A percentile compares a stretch with the other conserved stretches of the same genome.
These are phyloP conservation scores for Furcifer pardalis DNA, from an alignment of 2,797 vertebrate species.

Conservation along the genomic window DNA sequence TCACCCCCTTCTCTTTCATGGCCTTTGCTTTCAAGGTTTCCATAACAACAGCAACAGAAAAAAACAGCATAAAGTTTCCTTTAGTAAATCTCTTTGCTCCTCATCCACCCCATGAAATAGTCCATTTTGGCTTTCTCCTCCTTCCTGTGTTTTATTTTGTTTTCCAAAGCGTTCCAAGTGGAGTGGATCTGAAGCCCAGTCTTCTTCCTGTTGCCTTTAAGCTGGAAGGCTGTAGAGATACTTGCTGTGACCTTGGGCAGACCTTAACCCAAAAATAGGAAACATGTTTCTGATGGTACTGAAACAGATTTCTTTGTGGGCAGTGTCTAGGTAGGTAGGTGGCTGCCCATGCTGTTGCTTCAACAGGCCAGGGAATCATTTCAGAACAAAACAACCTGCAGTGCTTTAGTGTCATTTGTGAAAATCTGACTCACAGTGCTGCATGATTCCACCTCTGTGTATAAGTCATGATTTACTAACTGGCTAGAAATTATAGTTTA, in stretches of 20 bases:
- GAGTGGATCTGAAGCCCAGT: conserved; percentile 31
- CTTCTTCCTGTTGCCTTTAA: neutral
- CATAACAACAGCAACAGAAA: conserved; percentile 69
- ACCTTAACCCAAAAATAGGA: neutral
- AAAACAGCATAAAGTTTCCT: conserved; percentile 41
- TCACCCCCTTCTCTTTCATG: conserved; percentile 41
- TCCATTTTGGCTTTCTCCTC: conserved; percentile 20
- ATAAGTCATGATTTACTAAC: too few relatives aligned
- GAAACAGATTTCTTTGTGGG: neutral
- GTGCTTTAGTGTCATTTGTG: too few relatives aligned
- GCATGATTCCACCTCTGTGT: too few relatives aligned
- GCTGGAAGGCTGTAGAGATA: too few relatives aligned
- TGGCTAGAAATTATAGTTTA: too few relatives aligned
- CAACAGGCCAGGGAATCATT: too few relatives aligned
- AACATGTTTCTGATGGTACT: neutral
- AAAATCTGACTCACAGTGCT: too few relatives aligned
- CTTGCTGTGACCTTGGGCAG: neutral
- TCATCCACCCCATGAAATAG: conserved; percentile 11
- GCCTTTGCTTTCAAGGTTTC: conserved; percentile 62
- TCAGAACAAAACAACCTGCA: too few relatives aligned
- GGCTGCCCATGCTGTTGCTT: neutral
- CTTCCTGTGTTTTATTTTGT: conserved; percentile 31
- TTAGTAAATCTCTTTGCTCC: conserved; percentile 27
- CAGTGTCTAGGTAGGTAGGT: neutral
- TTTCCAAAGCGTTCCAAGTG: conserved; percentile 31